Evolutionary conservation across 2,113 vertebrate genomes (phyloP), one percentile per base, ranked within the genome.

Genomic region (Triplophysa siluroides): DNA sequence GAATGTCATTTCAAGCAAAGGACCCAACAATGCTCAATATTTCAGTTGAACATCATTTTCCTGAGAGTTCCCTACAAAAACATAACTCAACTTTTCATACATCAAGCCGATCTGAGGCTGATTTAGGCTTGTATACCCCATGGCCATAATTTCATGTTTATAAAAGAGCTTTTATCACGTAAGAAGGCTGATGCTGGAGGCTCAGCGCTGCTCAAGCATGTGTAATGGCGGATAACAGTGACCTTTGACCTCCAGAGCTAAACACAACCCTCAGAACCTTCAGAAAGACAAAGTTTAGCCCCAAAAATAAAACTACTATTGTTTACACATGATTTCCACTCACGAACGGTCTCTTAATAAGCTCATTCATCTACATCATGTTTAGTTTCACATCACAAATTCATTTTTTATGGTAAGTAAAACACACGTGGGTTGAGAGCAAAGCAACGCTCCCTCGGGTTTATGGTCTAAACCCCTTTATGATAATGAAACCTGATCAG

Each of bases 111-210:
- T 63, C 60, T 29, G 60, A 63, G 65, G 61, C 47, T 64, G 75
- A 77, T 77, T 75, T 65, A 54, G n/a, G 45, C 16, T 29, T 54
- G 24, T 65, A 23, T 50, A 7, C 26, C 75, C 62, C 8, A 23
- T 33, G 62, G 75, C 24, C 45, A 65, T 77, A 13, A 77, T 65
- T 77, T 77, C 60, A 77, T 65, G 24, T 38, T 77, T 76, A 62
- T 29, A 76, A 76, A 76, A 13, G 19, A 63, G 33, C 60, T 24
- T 65, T 77, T 65, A 64, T 65, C 45, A 77, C 45, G 54, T 50
- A 65, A 76, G 74, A 24, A 7, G 26, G 60, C 8, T 77, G 74
- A 24, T 45, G 75, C 62, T 77, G 41, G 52, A 65, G 61, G 74
- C 74, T 65, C 24, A 33, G 56, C 7, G 38, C 60, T 76, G 74